Evolutionary conservation across 2,888 invertebrate species (phyloP).

Genomic region (Agelastica alni): DNA sequence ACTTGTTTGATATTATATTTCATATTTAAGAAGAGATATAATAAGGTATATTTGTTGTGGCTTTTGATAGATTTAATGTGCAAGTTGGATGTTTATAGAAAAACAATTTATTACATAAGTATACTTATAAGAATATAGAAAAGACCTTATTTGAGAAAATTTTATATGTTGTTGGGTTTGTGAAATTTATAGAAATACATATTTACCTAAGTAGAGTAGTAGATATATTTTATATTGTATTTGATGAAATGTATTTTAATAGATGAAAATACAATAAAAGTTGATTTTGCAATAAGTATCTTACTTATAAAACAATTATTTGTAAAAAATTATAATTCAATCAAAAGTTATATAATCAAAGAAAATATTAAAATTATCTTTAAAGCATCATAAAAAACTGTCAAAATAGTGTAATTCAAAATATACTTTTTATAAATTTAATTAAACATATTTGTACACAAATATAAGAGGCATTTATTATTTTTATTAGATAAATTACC

Average conservation of each 20-base stretch:
- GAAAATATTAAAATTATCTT: too few species aligned
- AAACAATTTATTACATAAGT: conserved; percentile 18
- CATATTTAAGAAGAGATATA: conserved; percentile 8
- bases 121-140: conserved; percentile 14
- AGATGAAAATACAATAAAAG: conserved; percentile 33
- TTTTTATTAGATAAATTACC: too few species aligned
- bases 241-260: conserved; percentile 40
- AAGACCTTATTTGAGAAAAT: conserved; percentile 30
- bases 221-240: conserved; percentile 34
- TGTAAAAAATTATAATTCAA: too few species aligned
- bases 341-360: too few species aligned
- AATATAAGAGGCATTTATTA: too few species aligned
- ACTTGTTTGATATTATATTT: conserved; percentile 5
- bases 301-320: too few species aligned
- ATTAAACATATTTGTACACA: too few species aligned
- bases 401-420: too few species aligned
- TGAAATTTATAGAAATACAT: conserved; percentile 42
- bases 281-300: conserved; percentile 20
- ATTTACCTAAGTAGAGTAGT: conserved; percentile 42
- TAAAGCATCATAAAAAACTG: too few species aligned
- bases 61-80: conserved; percentile 31
- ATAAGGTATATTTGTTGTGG: conserved; percentile 29
- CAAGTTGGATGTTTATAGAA: conserved; percentile 32
- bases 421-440: too few species aligned
- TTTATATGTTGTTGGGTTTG: conserved; percentile 46